Percentiles rank a stretch among this genome's conserved stretches.
These are phyloP conservation scores for Drosophila suboccidentalis DNA, from an alignment of 2,888 invertebrate species.

Conservation along the genomic window DNA sequence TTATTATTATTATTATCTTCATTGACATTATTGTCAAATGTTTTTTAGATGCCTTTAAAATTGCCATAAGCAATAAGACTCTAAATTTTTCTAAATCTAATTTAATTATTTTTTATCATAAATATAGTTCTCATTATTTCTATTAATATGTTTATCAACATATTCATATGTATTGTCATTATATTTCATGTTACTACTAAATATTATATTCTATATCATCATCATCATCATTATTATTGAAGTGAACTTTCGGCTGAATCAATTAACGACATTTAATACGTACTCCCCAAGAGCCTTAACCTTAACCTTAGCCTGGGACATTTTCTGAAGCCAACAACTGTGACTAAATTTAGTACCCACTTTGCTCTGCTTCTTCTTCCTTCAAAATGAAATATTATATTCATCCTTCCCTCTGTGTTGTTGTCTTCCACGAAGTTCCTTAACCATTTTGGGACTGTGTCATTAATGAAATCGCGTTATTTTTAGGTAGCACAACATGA, in stretches of 20 bases:
- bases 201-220: background rate
- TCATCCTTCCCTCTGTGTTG: background rate
- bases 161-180: background rate
- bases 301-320: conserved; percentile 11
- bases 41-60: too few species aligned
- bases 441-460: conserved; percentile 28
- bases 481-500: conserved; percentile 60
- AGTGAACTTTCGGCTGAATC: conserved; percentile 14
- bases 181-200: background rate
- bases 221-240: conserved; percentile 4
- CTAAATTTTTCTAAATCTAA: too few species aligned
- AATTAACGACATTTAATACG: conserved; percentile 40
- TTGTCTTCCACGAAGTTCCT: conserved; percentile 4
- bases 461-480: conserved; percentile 62
- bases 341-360: conserved; percentile 40
- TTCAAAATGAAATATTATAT: background rate
- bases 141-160: too few species aligned
- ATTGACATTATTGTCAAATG: too few species aligned
- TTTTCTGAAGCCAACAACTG: background rate
- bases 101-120: too few species aligned
- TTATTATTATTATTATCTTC: too few species aligned
- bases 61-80: too few species aligned
- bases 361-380: background rate
- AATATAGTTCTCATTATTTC: too few species aligned
- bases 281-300: background rate